Conservation (phyloP, 2,113 vertebrate genomes). For the Nyctereutes procyonoides region DNA sequence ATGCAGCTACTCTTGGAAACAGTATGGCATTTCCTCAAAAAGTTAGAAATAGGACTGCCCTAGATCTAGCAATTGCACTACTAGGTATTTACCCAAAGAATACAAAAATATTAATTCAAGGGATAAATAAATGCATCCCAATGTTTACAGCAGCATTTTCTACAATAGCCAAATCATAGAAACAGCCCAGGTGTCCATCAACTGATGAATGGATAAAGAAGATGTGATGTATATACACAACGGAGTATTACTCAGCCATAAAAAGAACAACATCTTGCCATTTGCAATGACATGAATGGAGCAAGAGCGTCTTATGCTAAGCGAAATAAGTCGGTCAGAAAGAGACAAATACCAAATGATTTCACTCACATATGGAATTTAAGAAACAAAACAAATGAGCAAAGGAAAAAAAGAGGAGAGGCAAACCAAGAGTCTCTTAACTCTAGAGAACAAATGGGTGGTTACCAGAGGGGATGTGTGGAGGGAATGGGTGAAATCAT, state of each 20-base stretch:
- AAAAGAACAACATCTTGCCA: background rate
- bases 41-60: background rate
- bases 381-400: background rate
- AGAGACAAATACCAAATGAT: background rate
- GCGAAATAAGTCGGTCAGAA: background rate
- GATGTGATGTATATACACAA: background rate
- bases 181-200: background rate
- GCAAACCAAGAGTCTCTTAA: background rate
- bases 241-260: background rate
- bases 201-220: background rate
- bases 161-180: no score
- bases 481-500: background rate
- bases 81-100: background rate
- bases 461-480: background rate
- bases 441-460: background rate
- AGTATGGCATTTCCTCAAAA: background rate
- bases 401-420: background rate
- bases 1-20: background rate
- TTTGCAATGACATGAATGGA: background rate
- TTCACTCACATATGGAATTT: background rate
- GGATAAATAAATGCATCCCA: no score
- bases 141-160: no score
- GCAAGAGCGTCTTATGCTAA: background rate
- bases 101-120: background rate
- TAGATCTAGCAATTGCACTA: background rate